phyloP scores from a whole-genome alignment of 2,113 vertebrate genomes.

The Mixornis gularis region DNA sequence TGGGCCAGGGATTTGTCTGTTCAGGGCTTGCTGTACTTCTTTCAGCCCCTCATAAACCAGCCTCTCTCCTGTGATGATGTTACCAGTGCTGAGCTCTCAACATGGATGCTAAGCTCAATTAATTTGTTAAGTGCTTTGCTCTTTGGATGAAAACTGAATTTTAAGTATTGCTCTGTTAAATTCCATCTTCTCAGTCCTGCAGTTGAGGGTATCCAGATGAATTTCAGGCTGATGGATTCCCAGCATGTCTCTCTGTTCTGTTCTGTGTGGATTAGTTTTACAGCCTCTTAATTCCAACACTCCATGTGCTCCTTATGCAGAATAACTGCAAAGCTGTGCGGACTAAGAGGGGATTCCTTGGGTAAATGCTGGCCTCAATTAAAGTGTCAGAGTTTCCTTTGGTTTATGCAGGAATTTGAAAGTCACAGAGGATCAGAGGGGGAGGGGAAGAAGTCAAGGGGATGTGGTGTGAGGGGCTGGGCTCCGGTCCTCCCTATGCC shows the following conservation, averaged over 20 bases:
- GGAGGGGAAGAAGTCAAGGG: background rate
- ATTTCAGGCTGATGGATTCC: background rate
- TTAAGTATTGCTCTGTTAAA: slow-evolving; percentile 26
- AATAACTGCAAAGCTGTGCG: background rate
- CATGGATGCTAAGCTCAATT: slow-evolving; percentile 17
- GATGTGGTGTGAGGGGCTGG: background rate
- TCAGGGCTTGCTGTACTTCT: background rate
- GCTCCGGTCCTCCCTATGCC: background rate
- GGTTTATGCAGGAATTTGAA: background rate
- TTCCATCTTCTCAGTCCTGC: background rate
- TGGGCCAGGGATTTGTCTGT: background rate
- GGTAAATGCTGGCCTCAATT: background rate
- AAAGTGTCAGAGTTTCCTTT: background rate
- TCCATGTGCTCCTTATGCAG: background rate
- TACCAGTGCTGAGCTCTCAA: background rate
- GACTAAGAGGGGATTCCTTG: background rate
- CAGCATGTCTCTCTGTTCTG: background rate
- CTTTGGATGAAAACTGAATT: background rate
- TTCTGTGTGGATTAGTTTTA: slow-evolving; percentile 14
- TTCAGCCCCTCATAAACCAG: background rate
- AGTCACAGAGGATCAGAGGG: background rate
- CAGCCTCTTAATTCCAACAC: slow-evolving; percentile 8
- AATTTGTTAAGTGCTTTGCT: slow-evolving; percentile 33
- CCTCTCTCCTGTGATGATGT: background rate
- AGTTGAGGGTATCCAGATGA: background rate